These are phyloP conservation scores for Lutraria lutraria DNA, from an alignment of 2,888 invertebrate species.

Conservation along the genomic window DNA sequence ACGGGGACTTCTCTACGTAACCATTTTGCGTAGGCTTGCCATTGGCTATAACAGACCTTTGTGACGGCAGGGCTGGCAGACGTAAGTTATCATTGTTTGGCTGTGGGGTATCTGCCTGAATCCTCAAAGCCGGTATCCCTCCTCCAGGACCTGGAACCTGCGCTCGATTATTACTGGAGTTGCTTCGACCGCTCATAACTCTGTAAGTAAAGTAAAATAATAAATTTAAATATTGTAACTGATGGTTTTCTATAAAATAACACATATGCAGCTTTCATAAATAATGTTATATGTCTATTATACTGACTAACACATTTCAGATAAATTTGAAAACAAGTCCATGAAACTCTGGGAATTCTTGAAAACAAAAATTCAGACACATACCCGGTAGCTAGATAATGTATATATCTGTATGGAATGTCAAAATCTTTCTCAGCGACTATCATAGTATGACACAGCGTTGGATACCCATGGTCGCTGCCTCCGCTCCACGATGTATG, in stretches of 20 bases:
- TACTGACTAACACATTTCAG: too few relatives aligned
- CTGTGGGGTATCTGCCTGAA: slow-evolving; percentile 82
- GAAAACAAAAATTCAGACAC: too few relatives aligned
- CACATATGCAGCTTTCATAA: too few relatives aligned
- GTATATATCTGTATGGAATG: too few relatives aligned
- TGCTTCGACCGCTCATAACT: slow-evolving; percentile 80
- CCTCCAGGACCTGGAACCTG: slow-evolving; percentile 63
- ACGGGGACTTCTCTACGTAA: slow-evolving; percentile 64
- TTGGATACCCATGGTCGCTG: too few relatives aligned
- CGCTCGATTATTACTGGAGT: slow-evolving; percentile 70
- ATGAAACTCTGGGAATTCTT: too few relatives aligned
- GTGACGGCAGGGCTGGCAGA: slow-evolving; percentile 61
- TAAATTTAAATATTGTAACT: neutral
- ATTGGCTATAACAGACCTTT: slow-evolving; percentile 70
- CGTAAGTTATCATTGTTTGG: slow-evolving; percentile 77
- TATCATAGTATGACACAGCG: too few relatives aligned
- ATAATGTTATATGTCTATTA: too few relatives aligned
- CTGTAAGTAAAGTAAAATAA: slow-evolving; percentile 67
- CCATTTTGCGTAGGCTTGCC: slow-evolving; percentile 76
- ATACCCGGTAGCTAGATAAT: too few relatives aligned
- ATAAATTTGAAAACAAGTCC: too few relatives aligned
- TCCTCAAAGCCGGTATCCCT: slow-evolving; percentile 79
- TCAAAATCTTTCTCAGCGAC: too few relatives aligned
- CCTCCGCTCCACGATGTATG: too few relatives aligned
- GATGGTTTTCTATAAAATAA: neutral